phyloP scores from a whole-genome alignment of 2,888 invertebrate species.

The Ochlodes sylvanus region DNA sequence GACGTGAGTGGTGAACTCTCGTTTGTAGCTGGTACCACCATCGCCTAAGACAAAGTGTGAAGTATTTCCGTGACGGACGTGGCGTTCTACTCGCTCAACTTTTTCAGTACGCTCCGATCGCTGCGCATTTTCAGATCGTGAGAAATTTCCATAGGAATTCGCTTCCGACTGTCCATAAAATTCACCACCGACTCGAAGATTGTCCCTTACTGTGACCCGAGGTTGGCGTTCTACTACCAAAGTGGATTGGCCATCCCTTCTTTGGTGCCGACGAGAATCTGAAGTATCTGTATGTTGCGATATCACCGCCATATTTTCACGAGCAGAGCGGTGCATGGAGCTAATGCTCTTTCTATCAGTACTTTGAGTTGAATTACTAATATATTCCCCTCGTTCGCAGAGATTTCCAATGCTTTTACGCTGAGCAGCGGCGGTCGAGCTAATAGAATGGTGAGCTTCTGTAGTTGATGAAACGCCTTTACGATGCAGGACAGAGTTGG shows the following conservation, averaged over 20 bases:
- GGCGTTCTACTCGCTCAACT: slow-evolving; percentile 85
- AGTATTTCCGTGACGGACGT: slow-evolving; percentile 87
- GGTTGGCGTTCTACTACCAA: slow-evolving; percentile 86
- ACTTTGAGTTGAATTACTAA: slow-evolving; percentile 87
- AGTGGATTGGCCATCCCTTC: slow-evolving; percentile 83
- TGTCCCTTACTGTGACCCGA: slow-evolving; percentile 86
- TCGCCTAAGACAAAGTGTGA: slow-evolving; percentile 92
- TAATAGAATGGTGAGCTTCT: slow-evolving; percentile 90
- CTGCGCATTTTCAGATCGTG: slow-evolving; percentile 78
- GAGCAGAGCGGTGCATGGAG: slow-evolving; percentile 89
- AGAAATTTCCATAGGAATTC: slow-evolving; percentile 88
- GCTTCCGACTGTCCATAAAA: slow-evolving; percentile 91
- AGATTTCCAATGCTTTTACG: slow-evolving; percentile 92
- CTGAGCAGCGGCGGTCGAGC: slow-evolving; percentile 91
- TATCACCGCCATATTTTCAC: slow-evolving; percentile 79
- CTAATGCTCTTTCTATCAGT: slow-evolving; percentile 91
- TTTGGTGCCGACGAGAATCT: slow-evolving; percentile 67
- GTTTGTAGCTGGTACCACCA: slow-evolving; percentile 88
- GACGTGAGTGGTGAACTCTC: slow-evolving; percentile 89
- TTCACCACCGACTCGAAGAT: slow-evolving; percentile 89
- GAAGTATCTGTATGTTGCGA: slow-evolving; percentile 81
- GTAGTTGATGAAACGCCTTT: slow-evolving; percentile 88
- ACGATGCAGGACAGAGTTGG: slow-evolving; percentile 91
- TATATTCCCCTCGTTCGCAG: slow-evolving; percentile 89
- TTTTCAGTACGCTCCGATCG: slow-evolving; percentile 66